These are phyloP conservation scores for Balaeniceps rex DNA, from an alignment of 2,113 vertebrate genomes.

Conservation along the genomic window DNA sequence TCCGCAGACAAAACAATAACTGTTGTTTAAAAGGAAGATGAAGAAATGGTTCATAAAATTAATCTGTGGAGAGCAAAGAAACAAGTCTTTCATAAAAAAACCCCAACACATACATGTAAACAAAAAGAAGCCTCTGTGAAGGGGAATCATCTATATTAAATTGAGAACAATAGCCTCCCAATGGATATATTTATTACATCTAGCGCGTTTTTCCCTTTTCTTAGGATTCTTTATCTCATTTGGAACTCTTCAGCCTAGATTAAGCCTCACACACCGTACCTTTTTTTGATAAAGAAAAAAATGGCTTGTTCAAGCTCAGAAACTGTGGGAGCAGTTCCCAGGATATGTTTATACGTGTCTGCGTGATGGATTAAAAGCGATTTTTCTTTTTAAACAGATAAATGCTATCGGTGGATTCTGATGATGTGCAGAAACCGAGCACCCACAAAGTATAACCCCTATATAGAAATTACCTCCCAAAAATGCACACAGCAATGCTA, in stretches of 20 bases:
- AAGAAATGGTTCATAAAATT: slow-evolving; percentile 4
- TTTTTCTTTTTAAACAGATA: slow-evolving; percentile 64
- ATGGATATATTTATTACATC: not conserved
- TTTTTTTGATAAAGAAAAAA: slow-evolving; percentile 13
- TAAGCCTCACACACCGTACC: not conserved
- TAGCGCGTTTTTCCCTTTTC: not conserved
- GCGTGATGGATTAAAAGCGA: slow-evolving; percentile 46
- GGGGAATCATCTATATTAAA: not conserved
- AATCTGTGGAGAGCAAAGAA: slow-evolving; percentile 7
- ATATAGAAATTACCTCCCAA: not conserved
- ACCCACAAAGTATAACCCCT: not conserved
- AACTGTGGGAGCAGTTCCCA: slow-evolving; percentile 60
- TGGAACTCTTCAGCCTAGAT: slow-evolving; percentile 35
- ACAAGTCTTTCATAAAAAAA: not conserved
- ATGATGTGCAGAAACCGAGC: not conserved
- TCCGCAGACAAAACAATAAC: not conserved
- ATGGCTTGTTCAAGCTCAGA: slow-evolving; percentile 14
- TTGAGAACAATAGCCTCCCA: not conserved
- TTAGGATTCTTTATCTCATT: slow-evolving; percentile 35
- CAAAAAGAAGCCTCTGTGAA: not conserved
- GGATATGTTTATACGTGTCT: slow-evolving; percentile 47
- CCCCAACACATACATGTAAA: not conserved
- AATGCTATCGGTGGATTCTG: slow-evolving; percentile 44
- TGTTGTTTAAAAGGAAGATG: not conserved
- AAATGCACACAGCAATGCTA: not conserved